Evolutionary conservation across 2,797 vertebrate species (phyloP), one percentile per base, ranked within the genome.

Genomic region (Botia almorhae): DNA sequence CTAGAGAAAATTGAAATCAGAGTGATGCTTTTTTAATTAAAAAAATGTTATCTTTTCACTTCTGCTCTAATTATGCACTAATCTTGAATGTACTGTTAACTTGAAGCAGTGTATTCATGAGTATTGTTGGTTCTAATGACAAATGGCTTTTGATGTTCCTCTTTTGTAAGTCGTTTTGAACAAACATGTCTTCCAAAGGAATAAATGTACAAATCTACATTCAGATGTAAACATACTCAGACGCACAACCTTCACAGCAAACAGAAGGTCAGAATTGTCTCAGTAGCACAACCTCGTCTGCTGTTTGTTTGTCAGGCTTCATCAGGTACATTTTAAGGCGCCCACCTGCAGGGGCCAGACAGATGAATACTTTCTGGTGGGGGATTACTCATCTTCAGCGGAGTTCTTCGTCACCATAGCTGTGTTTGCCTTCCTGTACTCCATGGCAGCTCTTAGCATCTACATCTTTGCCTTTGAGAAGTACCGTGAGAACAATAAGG

Each of bases 321-420:
- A 98, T 90, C 95, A 96, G 90, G 95, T 96, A 82, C 96, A 95
- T 85, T 96, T 97, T 84, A 94, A 94, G 26, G 94, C 94, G 43
- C 93, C 96, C 29, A 89, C 87, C 87, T 97, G 97, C 89, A 93
- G 90, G 89, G 91, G 43, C 0, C 82, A 84, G 17, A 48, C 68
- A 0, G 91, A 91, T 36, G 94, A 94, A 56, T 76, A 93, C 0
- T 96, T 96, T 91, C 92, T 98, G 80, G 83, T 94, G 0, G 96
- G 97, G 0, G 96, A 98, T 89, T 97, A 96, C 90, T 97, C 97
- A 0, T 97, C 97, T 46, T 96, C 96, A 0, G 96, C 96, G 0
- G 96, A 97, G 92, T 98, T 98, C 92, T 97, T 97, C 3, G 96
- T 98, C 90, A 96, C 96, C 55, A 94, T 98, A 53, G 96, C 89